Evolutionary conservation across 2,113 vertebrate species (phyloP).

Genomic region (Natator depressus): DNA sequence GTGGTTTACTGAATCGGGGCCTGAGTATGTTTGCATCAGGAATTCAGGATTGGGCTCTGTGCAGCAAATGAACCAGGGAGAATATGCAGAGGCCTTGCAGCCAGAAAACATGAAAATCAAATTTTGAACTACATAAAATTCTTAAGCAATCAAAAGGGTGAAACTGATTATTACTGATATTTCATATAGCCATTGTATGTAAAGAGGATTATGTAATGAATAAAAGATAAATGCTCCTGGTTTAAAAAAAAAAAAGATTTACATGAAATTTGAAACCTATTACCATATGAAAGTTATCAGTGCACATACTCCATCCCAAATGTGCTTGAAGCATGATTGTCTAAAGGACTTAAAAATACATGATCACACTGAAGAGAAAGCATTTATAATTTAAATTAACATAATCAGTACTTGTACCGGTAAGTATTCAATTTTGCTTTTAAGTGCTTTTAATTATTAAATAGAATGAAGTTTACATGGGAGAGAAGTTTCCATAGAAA

Average conservation of each 20-base stretch:
- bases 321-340: slow-evolving; percentile 59
- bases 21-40: neutral
- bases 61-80: neutral
- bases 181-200: neutral
- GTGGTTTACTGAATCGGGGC: neutral
- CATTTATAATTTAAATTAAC: slow-evolving; percentile 79
- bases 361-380: slow-evolving; percentile 56
- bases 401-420: slow-evolving; percentile 74
- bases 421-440: slow-evolving; percentile 76
- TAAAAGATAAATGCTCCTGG: slow-evolving; percentile 58
- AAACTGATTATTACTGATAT: slow-evolving; percentile 47
- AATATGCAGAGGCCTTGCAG: neutral
- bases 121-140: slow-evolving; percentile 5
- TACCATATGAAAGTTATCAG: slow-evolving; percentile 61
- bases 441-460: slow-evolving; percentile 77
- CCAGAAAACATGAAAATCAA: neutral
- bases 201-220: slow-evolving; percentile 67
- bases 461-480: slow-evolving; percentile 47
- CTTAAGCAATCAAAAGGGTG: slow-evolving; percentile 19
- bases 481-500: slow-evolving; percentile 56
- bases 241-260: slow-evolving; percentile 19
- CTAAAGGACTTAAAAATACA: slow-evolving; percentile 73
- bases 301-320: slow-evolving; percentile 40
- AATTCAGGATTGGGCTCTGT: neutral
- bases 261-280: slow-evolving; percentile 57